Conservation (phyloP, 2,797 vertebrate genomes). For the Anguilla marmorata region DNA sequence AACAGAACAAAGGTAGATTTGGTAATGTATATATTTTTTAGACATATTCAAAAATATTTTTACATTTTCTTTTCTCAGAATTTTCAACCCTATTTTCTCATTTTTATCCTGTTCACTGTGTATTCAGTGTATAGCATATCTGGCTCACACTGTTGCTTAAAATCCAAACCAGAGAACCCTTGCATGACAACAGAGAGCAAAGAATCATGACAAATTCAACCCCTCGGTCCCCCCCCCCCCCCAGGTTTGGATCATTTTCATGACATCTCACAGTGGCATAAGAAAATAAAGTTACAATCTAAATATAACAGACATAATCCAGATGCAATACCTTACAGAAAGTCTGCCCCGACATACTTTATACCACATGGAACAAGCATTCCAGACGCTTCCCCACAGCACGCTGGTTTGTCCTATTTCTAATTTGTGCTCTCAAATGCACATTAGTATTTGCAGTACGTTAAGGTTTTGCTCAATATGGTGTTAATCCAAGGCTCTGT, state of each 20-base stretch:
- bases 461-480: not conserved
- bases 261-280: slow-evolving; percentile 32
- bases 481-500: not conserved
- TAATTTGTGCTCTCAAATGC: not conserved
- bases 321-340: slow-evolving; percentile 36
- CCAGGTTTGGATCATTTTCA: slow-evolving; percentile 15
- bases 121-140: slow-evolving; percentile 48
- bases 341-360: slow-evolving; percentile 40
- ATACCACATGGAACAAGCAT: slow-evolving; percentile 29
- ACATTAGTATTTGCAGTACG: not conserved
- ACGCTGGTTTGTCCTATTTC: not conserved
- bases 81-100: slow-evolving; percentile 53
- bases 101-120: slow-evolving; percentile 33
- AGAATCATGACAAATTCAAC: slow-evolving; percentile 30
- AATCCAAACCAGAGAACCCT: slow-evolving; percentile 40
- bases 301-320: slow-evolving; percentile 30
- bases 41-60: slow-evolving; percentile 52
- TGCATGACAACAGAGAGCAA: slow-evolving; percentile 38
- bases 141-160: slow-evolving; percentile 30
- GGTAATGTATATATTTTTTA: slow-evolving; percentile 39
- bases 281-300: slow-evolving; percentile 31
- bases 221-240: not conserved
- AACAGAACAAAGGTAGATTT: slow-evolving; percentile 46
- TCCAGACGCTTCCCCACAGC: slow-evolving; percentile 23
- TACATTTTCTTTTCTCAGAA: slow-evolving; percentile 45